Evolutionary conservation across 1,140 invertebrate genomes (phyloP), one percentile per base, ranked within the genome.

Genomic region (Psix sp.): DNA sequence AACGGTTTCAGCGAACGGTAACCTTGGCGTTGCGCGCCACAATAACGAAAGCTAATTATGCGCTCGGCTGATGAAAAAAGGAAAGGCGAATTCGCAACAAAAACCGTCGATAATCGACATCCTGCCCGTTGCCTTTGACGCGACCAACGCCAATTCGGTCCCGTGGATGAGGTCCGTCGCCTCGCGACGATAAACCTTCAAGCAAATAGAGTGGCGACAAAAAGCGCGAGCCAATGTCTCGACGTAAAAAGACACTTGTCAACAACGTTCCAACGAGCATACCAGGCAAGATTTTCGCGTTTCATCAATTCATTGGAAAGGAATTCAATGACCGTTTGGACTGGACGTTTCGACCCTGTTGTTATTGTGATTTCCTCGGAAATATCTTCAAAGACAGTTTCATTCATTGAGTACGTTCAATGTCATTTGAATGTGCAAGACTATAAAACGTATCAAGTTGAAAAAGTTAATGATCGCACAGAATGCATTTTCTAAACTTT

Each of bases 31-130:
- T 79, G 74, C 80, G 80, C 77, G 74, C 73, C 79, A 80, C 75
- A 83, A 82, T 81, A 83, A 82, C 75, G 81, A 83, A 83, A 83
- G 82, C 62, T 72, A 72, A 76, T 76, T 67, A 63, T 68, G 68
- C 52, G 51, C 57, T 72, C 63, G 63, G 42, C 73, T 31, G 74
- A 17, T 56, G 48, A 63, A 76, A 72, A 62, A 66, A 75, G 43
- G 63, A 63, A 72, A 72, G 59, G 51, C 56, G 60, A 59, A 72
- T 39, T 67, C 46, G 52, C 59, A 45, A 66, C 54, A 73, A 77
- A 77, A 77, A 77, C 33, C 65, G 49, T 77, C 70, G 68, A 77
- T 77, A 77, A 77, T 77, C 68, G 70, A 77, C 68, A 70, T 77
- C 70, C 84, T 84, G 80, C 59, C 59, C 42, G 62, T 40, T 57